Percentiles rank a stretch among this genome's conserved stretches.
Conservation (phyloP, 2,888 invertebrate genomes). For the Andrena hattorfiana region DNA sequence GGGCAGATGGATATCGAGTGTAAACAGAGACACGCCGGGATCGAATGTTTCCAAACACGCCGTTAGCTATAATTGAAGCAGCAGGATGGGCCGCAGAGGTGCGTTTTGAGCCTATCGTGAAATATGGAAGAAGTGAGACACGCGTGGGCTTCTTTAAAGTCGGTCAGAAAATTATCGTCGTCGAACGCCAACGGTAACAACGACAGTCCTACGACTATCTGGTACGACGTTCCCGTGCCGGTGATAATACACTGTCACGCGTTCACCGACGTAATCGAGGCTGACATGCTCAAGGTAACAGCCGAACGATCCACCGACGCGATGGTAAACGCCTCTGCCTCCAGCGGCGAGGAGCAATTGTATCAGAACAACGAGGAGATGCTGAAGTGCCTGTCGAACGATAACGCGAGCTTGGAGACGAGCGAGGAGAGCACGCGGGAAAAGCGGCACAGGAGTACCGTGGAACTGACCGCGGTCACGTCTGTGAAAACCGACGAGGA, state of each 20-base stretch:
- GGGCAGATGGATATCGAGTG: no score
- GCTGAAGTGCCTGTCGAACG: slow-evolving; percentile 57
- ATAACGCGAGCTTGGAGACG: background rate
- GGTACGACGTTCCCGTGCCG: slow-evolving; percentile 80
- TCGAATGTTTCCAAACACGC: no score
- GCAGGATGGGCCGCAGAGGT: no score
- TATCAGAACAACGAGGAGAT: slow-evolving; percentile 69
- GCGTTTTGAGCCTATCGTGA: no score
- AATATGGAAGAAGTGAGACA: slow-evolving; percentile 79
- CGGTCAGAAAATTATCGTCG: slow-evolving; percentile 66
- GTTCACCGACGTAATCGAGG: slow-evolving; percentile 44
- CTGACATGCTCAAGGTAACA: background rate
- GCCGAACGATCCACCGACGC: background rate
- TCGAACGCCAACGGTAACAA: slow-evolving; percentile 14
- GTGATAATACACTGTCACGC: slow-evolving; percentile 78
- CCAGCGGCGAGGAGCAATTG: no score
- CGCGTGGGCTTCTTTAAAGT: slow-evolving; percentile 75
- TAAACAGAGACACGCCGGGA: no score
- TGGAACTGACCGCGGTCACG: slow-evolving; percentile 79
- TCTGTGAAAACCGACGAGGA: slow-evolving; percentile 75
- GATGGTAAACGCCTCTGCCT: no score
- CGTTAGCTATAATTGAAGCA: no score
- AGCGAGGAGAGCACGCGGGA: slow-evolving; percentile 42
- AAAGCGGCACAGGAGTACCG: slow-evolving; percentile 76
- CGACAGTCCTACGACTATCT: slow-evolving; percentile 70